Base-by-base conservation (phyloP, 2,888 invertebrate genomes). In the Plemyria rubiginata region DNA sequence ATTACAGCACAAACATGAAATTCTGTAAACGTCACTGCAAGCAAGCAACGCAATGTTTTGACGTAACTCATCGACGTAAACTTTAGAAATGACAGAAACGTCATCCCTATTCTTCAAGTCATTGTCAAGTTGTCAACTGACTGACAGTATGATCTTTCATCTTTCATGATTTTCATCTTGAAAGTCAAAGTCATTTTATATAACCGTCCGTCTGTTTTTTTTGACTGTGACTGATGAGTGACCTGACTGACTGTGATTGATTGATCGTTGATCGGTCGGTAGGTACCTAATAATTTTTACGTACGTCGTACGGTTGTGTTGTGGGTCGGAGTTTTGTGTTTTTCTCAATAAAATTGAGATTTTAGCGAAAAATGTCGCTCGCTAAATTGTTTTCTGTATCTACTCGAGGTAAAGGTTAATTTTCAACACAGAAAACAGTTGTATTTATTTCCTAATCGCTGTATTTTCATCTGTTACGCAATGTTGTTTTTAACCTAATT, bases 361-460 rank as follows among this genome's bases (percentile, higher is more conserved):
- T 53, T 61, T 54, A 61, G 40, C 59, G 56, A 60, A 83, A 73
- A 81, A 93, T 93, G 93, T 90, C 93, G 62, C 75, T 93, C 69
- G 85, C 88, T 46, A 94, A 94, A 86, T 78, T 94, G 84, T 94
- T 93, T 87, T 93, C 94, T 38, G 70, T 93, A 54, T 83, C 91
- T 40, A 84, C 88, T 70, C 77, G 89, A 86, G 92, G 93, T 93
- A 88, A 62, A 54, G 5, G 11, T 0, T 66, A 4, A 45, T n/a
- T 28, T 41, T 11, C 9, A n/a, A 9, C 7, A 6, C 0, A 2
- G 15, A 46, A 49, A 29, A 41, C 11, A 22, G 8, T 16, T 53
- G 5, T 15, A 32, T 40, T 60, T 15, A 13, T 43, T 28, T 41
- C 12, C 32, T 60, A 46, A 50, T 11, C 46, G 29, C 32, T 36